phyloP scores from a whole-genome alignment of 2,113 vertebrate genomes.

The Columba janthina region DNA sequence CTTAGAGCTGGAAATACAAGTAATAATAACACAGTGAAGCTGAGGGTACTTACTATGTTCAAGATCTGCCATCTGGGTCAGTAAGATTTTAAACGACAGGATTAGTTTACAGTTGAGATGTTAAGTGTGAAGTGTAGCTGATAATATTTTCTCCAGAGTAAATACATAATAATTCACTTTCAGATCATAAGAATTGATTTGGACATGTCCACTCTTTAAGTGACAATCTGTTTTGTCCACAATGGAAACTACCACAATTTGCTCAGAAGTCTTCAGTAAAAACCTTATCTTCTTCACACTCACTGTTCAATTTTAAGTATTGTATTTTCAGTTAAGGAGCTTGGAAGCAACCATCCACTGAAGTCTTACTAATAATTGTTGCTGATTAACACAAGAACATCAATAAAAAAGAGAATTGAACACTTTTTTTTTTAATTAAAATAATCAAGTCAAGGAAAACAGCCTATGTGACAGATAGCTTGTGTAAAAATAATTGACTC shows the following conservation, averaged over 20 bases:
- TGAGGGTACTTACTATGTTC: neutral
- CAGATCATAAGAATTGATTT: constrained; percentile 54
- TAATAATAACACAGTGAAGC: neutral
- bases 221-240: constrained; percentile 10
- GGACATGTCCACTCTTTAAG: constrained; percentile 7
- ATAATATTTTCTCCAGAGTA: constrained; percentile 13
- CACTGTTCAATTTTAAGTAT: constrained; percentile 44
- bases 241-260: constrained; percentile 15
- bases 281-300: constrained; percentile 17
- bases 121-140: constrained; percentile 30
- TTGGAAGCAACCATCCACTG: constrained; percentile 40
- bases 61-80: neutral
- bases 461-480: constrained; percentile 68
- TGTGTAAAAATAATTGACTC: constrained; percentile 79
- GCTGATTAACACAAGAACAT: constrained; percentile 70
- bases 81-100: neutral
- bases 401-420: constrained; percentile 64
- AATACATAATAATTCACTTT: constrained; percentile 37
- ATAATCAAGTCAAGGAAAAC: constrained; percentile 74
- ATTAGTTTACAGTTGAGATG: constrained; percentile 33
- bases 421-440: constrained; percentile 75
- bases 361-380: constrained; percentile 69
- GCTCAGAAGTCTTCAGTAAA: constrained; percentile 28
- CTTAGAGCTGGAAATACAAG: neutral
- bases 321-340: constrained; percentile 56